A percentile compares a stretch with the other conserved stretches of the same genome.
phyloP scores from a whole-genome alignment of 1,140 invertebrate genomes.

The Cyrtorhinus lividipennis region DNA sequence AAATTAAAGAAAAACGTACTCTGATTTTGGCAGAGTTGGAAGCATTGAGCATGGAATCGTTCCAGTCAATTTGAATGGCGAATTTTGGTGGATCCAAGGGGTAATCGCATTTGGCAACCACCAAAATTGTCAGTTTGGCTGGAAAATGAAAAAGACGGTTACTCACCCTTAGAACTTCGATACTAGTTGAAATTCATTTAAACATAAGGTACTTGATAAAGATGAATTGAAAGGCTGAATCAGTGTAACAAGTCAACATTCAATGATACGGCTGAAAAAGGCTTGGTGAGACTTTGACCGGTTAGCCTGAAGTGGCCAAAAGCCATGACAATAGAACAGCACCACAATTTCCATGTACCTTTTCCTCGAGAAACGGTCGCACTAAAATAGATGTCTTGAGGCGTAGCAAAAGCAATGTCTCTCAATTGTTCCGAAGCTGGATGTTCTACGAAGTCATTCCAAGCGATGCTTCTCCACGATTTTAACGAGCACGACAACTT shows the following conservation, averaged over 20 bases:
- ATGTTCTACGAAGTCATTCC: constrained; percentile 43
- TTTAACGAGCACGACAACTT: constrained; percentile 15
- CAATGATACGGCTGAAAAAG: no score
- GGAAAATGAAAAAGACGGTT: no score
- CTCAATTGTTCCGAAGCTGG: constrained; percentile 30
- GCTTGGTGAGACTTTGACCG: no score
- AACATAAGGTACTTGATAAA: no score
- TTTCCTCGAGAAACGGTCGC: constrained; percentile 51
- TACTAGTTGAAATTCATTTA: neutral
- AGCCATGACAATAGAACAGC: no score
- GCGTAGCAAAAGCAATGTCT: constrained; percentile 15
- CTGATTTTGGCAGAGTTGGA: neutral
- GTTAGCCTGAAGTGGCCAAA: no score
- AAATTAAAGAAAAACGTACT: no score
- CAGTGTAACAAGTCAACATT: no score
- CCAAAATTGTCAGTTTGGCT: constrained; percentile 58
- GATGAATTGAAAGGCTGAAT: no score
- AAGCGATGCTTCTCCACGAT: constrained; percentile 50
- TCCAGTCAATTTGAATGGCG: constrained; percentile 36
- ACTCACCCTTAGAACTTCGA: neutral
- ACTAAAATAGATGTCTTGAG: constrained; percentile 50
- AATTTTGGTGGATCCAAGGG: constrained; percentile 63
- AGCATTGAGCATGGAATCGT: neutral
- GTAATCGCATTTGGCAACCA: constrained; percentile 67
- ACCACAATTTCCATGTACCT: no score